phyloP scores from a whole-genome alignment of 2,113 vertebrate genomes.

The Tretioscincus oriximinensis region DNA sequence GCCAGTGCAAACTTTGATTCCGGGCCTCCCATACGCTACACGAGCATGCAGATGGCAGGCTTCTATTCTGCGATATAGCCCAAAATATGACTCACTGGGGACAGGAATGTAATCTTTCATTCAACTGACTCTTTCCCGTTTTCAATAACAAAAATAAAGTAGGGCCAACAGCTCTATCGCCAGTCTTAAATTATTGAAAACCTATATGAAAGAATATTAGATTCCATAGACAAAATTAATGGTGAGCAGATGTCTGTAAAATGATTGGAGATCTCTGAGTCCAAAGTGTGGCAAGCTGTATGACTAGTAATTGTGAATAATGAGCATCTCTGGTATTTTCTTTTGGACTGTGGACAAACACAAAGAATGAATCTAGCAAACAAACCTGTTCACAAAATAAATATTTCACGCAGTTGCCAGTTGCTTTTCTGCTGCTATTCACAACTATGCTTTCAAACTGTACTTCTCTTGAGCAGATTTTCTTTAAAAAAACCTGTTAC shows the following conservation, averaged over 20 bases:
- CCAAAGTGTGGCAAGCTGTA: neutral
- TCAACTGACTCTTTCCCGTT: neutral
- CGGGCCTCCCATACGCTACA: too few relatives aligned
- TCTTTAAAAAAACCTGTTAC: conserved; percentile 28
- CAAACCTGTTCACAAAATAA: neutral
- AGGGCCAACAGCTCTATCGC: neutral
- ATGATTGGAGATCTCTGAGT: neutral
- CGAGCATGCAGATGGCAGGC: too few relatives aligned
- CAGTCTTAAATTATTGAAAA: neutral
- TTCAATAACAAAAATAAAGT: too few relatives aligned
- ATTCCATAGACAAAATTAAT: neutral
- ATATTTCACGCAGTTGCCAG: conserved; percentile 17
- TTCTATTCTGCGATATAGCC: too few relatives aligned
- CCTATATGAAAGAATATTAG: neutral
- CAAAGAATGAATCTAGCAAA: neutral
- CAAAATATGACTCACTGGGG: too few relatives aligned
- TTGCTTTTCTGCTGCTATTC: neutral
- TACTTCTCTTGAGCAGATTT: conserved; percentile 31
- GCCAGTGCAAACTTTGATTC: too few relatives aligned
- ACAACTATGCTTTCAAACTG: neutral
- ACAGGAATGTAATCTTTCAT: neutral
- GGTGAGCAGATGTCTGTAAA: neutral
- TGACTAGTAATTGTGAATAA: conserved; percentile 10
- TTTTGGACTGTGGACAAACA: neutral
- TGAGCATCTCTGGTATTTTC: neutral